Base-by-base conservation (phyloP, 2,888 invertebrate genomes). In the Spisula subtruncata region DNA sequence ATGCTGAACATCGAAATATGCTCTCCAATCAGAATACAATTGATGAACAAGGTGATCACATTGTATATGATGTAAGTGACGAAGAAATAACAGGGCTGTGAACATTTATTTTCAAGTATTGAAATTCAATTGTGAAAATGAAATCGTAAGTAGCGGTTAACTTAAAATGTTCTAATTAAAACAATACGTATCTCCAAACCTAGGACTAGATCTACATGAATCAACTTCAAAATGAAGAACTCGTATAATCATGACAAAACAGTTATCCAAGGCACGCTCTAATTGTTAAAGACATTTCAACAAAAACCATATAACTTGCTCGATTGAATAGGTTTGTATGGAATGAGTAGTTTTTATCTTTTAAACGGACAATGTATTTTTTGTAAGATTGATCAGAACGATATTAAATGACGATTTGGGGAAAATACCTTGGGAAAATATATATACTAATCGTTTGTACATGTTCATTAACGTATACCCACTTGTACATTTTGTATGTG, bases 1-100 rank as follows among this genome's bases (percentile, higher is more conserved):
- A 71, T 25, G 29, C 66, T 12, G 85, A 89, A 35, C 32, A 75
- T 6, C 51, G 81, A 5, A 86, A 86, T 32, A 90, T 88, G 88
- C 25, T 90, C 8, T 81, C 90, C n/a, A 90, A 86, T 18, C 88
- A 90, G 56, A 86, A 51, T 10, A 86, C 88, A 8, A 83, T 88
- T 8, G 90, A 90, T 60, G 90, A 90, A 10, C 88, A 79, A 5
- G 88, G 83, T 10, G 86, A 80, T 6, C 83, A 80, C 80, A 88
- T 80, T 32, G 87, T 83, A 14, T 54, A 41, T 41, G 51, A 54
- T 16, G 80, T n/a, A 41, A 83, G 48, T 16, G 46, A 79, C 12
- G 71, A 48, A 56, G 84, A 75, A 5, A 32, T 79, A 0, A 88
- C 87, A 18, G 79, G 83, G 41, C 79, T 88, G 18, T 88, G 41